Evolutionary conservation across 2,113 vertebrate species (phyloP), one percentile per base, ranked within the genome.

Genomic region (Glaucidium brasilianum): DNA sequence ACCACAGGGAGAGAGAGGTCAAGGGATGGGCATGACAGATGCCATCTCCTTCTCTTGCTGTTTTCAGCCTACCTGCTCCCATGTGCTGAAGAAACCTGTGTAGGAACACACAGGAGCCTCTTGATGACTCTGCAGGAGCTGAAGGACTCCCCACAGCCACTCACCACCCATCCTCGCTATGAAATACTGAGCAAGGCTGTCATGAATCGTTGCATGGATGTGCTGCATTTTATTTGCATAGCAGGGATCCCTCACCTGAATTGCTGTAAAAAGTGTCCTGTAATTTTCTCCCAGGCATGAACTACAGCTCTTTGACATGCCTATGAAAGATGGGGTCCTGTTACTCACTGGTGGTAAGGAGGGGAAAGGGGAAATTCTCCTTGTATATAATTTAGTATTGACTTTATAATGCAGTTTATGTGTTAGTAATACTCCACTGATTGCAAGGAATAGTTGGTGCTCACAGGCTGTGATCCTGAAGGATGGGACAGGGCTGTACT

Each of bases 131-230:
- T 75, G 49, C 18, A 47, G 63, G 45, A 77, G 18, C 71, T 10
- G 34, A 77, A 67, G 47, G 43, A 55, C 26, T 49, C 27, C 59
- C 29, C 30, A 37, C 19, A 74, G 43, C 29, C 49, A 78, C 43
- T 34, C 39, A 60, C 45, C 1, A 0, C 8, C 49, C 69, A 45
- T 47, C 59, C 35, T 64, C 2, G 0, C 4, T 23, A 22, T 78
- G 43, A 92, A 88, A 78, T 78, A 85, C 60, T 26, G 59, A 87
- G 27, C 23, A 23, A 80, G 37, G 68, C 55, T 90, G 11, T 17
- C 17, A 22, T 19, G 3, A 66, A 91, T 5, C 15, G 27, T 39
- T 82, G 11, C 19, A 77, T 10, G 21, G 32, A 35, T 63, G 22
- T 1, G 1, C n/a, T 58, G 35, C 55, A 76, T 74, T 96, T 82